Conservation (phyloP, 2,797 vertebrate species). For the Pempheris klunzingeri region DNA sequence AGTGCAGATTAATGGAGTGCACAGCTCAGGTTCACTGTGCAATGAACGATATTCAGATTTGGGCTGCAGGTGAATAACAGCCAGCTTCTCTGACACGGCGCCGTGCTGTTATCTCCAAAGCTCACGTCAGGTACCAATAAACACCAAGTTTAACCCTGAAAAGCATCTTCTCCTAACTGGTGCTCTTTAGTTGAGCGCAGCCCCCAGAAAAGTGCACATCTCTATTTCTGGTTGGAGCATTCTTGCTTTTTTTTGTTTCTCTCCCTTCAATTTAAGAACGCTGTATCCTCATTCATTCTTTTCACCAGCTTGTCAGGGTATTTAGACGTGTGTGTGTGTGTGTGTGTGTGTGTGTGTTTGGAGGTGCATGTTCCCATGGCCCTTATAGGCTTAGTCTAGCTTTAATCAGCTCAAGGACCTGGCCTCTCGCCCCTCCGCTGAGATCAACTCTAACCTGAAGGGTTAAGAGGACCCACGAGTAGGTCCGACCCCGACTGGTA, state of each 20-base stretch:
- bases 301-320: constrained; percentile 34
- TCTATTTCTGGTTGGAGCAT: not conserved
- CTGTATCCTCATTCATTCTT: not conserved
- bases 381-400: constrained; percentile 63
- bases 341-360: constrained; percentile 39
- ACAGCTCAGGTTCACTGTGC: constrained; percentile 41
- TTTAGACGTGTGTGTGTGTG: constrained; percentile 29
- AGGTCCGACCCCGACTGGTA: constrained; percentile 1
- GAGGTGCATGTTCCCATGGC: constrained; percentile 60
- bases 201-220: not conserved
- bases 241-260: not conserved
- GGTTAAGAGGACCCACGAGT: constrained; percentile 71
- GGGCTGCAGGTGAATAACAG: constrained; percentile 13
- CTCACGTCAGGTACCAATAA: not conserved
- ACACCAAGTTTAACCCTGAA: not conserved
- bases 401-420: constrained; percentile 76
- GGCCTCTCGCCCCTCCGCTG: constrained; percentile 44
- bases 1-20: constrained; percentile 50
- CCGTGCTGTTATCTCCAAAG: not conserved
- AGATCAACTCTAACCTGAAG: constrained; percentile 60
- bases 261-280: constrained; percentile 10
- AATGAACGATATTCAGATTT: not conserved
- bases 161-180: not conserved
- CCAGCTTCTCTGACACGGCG: not conserved
- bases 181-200: not conserved